Conservation (phyloP, 2,888 invertebrate species). For the Eristalis pertinax region DNA sequence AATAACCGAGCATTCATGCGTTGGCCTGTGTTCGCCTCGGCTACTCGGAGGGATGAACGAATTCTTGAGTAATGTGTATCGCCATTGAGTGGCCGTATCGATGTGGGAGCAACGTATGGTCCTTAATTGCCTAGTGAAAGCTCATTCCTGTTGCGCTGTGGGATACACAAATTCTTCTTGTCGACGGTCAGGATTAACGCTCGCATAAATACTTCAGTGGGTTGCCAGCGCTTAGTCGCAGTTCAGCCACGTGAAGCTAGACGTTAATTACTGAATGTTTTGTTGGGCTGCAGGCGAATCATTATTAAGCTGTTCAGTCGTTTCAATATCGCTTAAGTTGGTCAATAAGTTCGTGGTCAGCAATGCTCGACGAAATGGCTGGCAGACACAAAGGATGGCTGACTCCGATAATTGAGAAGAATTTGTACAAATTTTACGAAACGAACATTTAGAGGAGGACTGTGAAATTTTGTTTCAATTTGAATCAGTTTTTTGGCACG, state of each 20-base stretch:
- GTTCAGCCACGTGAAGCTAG: not conserved
- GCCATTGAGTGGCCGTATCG: constrained; percentile 25
- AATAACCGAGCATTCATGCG: not conserved
- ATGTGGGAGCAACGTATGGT: constrained; percentile 30
- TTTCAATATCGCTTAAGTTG: not conserved
- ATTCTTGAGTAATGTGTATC: constrained; percentile 38
- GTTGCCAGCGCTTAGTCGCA: not conserved
- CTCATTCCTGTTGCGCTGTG: constrained; percentile 68
- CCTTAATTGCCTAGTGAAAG: constrained; percentile 67
- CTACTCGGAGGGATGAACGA: constrained; percentile 18
- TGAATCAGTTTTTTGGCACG: too few relatives aligned
- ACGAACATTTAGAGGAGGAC: too few relatives aligned
- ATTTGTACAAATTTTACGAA: too few relatives aligned
- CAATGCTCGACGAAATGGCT: too few relatives aligned
- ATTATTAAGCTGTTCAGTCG: not conserved
- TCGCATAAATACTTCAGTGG: constrained; percentile 35
- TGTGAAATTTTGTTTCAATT: too few relatives aligned
- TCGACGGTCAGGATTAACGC: constrained; percentile 64
- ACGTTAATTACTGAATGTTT: not conserved
- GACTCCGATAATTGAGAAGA: too few relatives aligned
- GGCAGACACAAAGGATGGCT: too few relatives aligned
- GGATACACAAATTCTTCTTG: constrained; percentile 60
- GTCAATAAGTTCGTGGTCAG: not conserved
- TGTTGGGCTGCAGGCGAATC: not conserved
- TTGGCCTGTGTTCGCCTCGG: constrained; percentile 21